Percentiles rank a stretch among this genome's conserved stretches.
These are phyloP conservation scores for Oreochromis mossambicus DNA, from an alignment of 2,797 vertebrate species.

Conservation along the genomic window DNA sequence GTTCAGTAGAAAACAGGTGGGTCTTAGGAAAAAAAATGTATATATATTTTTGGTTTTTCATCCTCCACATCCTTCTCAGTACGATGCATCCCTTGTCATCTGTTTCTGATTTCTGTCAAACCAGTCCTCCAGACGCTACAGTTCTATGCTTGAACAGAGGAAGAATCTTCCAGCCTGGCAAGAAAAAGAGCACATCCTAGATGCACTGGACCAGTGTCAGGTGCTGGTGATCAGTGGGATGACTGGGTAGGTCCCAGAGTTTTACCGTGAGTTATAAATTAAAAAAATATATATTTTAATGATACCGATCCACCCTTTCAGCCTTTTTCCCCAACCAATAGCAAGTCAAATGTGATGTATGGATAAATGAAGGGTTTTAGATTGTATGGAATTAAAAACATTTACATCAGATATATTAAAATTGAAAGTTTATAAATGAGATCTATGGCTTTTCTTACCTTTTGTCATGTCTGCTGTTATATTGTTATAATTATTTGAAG, in stretches of 20 bases:
- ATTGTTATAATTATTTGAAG: neutral
- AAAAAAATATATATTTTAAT: neutral
- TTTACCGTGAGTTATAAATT: fast-evolving
- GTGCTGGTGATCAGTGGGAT: constrained; percentile 96
- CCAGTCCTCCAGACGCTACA: constrained; percentile 85
- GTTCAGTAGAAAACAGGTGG: constrained; percentile 83
- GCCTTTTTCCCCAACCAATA: fast-evolving
- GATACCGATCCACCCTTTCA: neutral
- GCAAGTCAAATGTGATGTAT: neutral
- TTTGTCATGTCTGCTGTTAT: neutral
- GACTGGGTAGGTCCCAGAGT: constrained; percentile 85
- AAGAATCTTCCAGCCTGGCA: constrained; percentile 92
- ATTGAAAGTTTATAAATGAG: neutral
- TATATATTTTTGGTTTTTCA: fast-evolving
- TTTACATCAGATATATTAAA: neutral
- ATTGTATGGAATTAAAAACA: neutral
- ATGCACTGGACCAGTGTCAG: constrained; percentile 80
- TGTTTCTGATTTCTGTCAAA: neutral
- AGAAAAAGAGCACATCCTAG: constrained; percentile 84
- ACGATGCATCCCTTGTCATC: neutral
- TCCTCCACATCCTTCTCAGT: neutral
- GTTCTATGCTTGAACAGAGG: constrained; percentile 88
- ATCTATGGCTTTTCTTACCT: neutral
- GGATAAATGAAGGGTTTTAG: neutral
- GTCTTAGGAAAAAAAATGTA: neutral